A percentile compares a stretch with the other conserved stretches of the same genome.
These are phyloP conservation scores for Cheilosia grossa DNA, from an alignment of 2,888 invertebrate species.

Conservation along the genomic window DNA sequence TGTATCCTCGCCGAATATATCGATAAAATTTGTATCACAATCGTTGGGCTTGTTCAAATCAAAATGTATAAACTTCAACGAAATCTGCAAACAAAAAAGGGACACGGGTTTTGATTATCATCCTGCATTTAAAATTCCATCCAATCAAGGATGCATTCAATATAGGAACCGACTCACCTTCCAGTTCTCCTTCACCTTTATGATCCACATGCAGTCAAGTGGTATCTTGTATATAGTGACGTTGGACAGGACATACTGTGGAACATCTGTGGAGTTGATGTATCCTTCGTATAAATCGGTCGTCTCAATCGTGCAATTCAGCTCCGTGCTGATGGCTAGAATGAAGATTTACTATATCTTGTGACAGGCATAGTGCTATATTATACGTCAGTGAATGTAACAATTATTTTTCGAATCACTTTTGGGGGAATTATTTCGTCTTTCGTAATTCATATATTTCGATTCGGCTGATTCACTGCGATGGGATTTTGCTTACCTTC, in stretches of 20 bases:
- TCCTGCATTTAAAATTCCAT: neutral
- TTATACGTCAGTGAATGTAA: neutral
- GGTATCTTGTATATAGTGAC: constrained; percentile 85
- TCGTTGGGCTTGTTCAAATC: constrained; percentile 89
- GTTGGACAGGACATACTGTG: constrained; percentile 84
- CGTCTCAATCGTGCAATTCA: constrained; percentile 86
- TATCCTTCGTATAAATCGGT: constrained; percentile 85
- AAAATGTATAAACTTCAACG: constrained; percentile 87
- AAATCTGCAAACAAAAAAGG: constrained; percentile 84
- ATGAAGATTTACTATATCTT: neutral
- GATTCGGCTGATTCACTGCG: no score
- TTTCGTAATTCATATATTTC: constrained; percentile 3
- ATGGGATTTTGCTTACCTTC: constrained; percentile 83
- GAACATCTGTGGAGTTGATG: constrained; percentile 86
- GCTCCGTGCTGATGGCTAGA: constrained; percentile 81
- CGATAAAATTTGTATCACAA: constrained; percentile 90
- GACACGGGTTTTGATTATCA: neutral
- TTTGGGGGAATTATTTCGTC: constrained; percentile 5
- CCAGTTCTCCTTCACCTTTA: constrained; percentile 86
- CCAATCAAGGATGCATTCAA: constrained; percentile 6
- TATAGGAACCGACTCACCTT: constrained; percentile 84
- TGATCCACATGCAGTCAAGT: constrained; percentile 90
- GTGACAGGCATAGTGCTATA: neutral
- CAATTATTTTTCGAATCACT: constrained; percentile 5
- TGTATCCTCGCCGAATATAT: constrained; percentile 87